Conservation (phyloP, 2,888 invertebrate species). For the Dynastes maya region DNA sequence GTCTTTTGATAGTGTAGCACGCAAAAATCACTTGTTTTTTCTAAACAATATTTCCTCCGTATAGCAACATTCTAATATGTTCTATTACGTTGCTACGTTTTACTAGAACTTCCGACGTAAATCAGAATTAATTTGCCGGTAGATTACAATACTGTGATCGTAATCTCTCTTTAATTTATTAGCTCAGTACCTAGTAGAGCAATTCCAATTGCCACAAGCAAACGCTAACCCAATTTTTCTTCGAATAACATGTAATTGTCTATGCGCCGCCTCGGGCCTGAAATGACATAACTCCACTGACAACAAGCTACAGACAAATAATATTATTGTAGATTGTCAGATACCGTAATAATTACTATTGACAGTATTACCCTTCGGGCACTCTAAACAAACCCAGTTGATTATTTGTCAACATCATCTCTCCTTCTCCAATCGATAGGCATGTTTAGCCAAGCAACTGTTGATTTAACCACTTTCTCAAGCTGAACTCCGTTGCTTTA, state of each 20-base stretch:
- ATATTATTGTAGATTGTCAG: constrained; percentile 8
- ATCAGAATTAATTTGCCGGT: no score
- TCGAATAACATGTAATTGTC: not conserved
- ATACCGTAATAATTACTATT: constrained; percentile 27
- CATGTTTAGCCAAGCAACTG: not conserved
- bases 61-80: no score
- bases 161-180: no score
- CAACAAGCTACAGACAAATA: constrained; percentile 4
- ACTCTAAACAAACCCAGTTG: constrained; percentile 1
- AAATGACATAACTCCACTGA: not conserved
- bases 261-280: not conserved
- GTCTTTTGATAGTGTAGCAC: no score
- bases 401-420: constrained; percentile 20
- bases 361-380: constrained; percentile 12
- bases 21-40: no score
- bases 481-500: not conserved
- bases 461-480: not conserved
- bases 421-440: not conserved
- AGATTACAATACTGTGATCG: no score
- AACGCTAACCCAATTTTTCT: not conserved
- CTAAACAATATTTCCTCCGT: no score
- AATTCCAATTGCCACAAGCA: not conserved
- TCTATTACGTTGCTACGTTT: no score
- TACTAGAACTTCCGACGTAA: no score
- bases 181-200: no score